These are phyloP conservation scores for Disparrhopalites patrizii DNA, from an alignment of 2,888 invertebrate genomes.

Conservation along the genomic window DNA sequence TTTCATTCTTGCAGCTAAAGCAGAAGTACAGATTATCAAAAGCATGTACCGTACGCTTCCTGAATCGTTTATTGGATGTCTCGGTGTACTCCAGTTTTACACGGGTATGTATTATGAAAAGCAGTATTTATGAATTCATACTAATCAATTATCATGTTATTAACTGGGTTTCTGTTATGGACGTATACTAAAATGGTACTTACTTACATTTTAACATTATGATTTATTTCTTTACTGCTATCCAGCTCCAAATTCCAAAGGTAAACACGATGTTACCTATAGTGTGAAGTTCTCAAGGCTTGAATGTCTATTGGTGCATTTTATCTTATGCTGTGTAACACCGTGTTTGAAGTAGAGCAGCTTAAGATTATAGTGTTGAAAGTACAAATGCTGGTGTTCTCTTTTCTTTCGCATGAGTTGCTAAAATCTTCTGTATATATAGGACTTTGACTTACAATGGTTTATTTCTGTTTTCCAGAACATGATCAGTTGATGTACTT, in stretches of 20 bases:
- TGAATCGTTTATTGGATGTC: constrained; percentile 86
- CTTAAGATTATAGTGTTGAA: too few relatives aligned
- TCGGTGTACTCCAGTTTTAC: constrained; percentile 87
- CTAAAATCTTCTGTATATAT: too few relatives aligned
- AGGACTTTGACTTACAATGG: neutral
- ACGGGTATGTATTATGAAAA: constrained; percentile 58
- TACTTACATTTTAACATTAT: constrained; percentile 7
- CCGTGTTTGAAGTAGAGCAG: too few relatives aligned
- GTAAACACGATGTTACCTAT: too few relatives aligned
- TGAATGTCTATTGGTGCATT: too few relatives aligned
- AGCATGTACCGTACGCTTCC: constrained; percentile 84
- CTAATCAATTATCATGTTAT: neutral
- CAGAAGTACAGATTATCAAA: constrained; percentile 84
- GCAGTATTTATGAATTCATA: too few relatives aligned
- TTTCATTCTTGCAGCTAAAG: constrained; percentile 59
- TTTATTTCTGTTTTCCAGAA: constrained; percentile 52
- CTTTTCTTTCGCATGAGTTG: too few relatives aligned
- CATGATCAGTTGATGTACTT: constrained; percentile 81
- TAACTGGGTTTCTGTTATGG: neutral
- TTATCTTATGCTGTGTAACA: too few relatives aligned
- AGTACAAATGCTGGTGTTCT: too few relatives aligned
- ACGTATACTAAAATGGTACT: neutral
- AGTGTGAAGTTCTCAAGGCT: too few relatives aligned
- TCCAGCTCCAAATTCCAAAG: constrained; percentile 44
- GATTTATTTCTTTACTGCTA: constrained; percentile 25